A percentile compares a stretch with the other conserved stretches of the same genome.
These are phyloP conservation scores for Centropus unirufus DNA, from an alignment of 2,113 vertebrate species.

Conservation along the genomic window DNA sequence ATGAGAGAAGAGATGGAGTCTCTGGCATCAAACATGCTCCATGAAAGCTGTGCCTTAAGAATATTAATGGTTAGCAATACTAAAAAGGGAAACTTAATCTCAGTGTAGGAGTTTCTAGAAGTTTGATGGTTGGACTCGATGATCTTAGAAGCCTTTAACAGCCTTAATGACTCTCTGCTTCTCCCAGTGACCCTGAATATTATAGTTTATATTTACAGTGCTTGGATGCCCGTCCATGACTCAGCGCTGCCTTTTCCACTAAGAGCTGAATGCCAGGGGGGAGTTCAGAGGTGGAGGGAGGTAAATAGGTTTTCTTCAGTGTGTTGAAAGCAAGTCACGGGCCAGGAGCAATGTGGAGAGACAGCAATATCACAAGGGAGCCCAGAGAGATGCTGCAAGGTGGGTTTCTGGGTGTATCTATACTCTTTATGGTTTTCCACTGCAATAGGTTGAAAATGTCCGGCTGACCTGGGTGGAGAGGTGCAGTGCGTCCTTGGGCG, in stretches of 20 bases:
- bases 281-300: not conserved
- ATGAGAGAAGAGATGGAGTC: not conserved
- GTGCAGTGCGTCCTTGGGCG: not conserved
- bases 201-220: not conserved
- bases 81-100: not conserved
- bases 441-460: not conserved
- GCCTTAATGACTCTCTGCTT: too few species aligned
- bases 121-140: too few species aligned
- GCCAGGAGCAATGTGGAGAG: not conserved
- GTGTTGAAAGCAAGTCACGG: not conserved
- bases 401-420: fast-evolving
- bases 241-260: not conserved
- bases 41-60: not conserved
- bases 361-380: fast-evolving
- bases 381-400: not conserved
- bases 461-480: not conserved
- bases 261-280: not conserved
- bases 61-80: not conserved
- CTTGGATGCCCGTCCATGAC: not conserved
- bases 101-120: not conserved
- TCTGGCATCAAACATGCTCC: not conserved
- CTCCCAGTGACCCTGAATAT: not conserved
- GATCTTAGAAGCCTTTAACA: too few species aligned
- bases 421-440: not conserved
- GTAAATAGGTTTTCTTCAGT: not conserved